Evolutionary conservation across 2,888 invertebrate genomes (phyloP).

Genomic region (Panzeria rudis): DNA sequence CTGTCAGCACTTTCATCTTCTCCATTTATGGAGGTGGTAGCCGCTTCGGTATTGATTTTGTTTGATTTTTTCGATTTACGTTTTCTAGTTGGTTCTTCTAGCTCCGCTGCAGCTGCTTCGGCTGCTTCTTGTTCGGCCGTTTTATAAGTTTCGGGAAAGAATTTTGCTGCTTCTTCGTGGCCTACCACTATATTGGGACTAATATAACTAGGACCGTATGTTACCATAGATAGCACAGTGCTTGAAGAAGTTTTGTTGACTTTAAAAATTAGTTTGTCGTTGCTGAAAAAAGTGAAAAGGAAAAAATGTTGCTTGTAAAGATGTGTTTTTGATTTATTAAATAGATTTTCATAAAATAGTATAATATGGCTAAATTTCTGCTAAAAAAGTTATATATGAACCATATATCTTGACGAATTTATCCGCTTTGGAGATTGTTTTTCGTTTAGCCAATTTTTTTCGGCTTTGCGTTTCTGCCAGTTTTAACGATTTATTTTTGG

Average conservation of each 20-base stretch:
- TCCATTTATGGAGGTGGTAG: constrained; percentile 46
- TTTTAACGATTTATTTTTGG: no score
- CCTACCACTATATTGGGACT: constrained; percentile 88
- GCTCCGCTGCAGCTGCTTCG: constrained; percentile 76
- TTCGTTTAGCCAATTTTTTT: no score
- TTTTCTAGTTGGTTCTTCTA: constrained; percentile 80
- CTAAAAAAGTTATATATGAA: no score
- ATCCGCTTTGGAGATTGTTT: no score
- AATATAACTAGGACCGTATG: constrained; percentile 88
- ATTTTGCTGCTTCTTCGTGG: constrained; percentile 86
- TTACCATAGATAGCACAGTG: constrained; percentile 86
- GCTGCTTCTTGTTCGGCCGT: constrained; percentile 82
- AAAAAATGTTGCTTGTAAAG: background rate
- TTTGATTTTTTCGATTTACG: constrained; percentile 48
- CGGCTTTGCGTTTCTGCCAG: no score
- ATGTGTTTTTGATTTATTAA: background rate
- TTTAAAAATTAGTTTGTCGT: constrained; percentile 89
- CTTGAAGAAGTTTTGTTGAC: constrained; percentile 87
- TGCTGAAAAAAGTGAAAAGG: constrained; percentile 82
- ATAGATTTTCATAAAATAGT: no score
- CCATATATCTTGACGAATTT: no score
- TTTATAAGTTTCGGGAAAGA: constrained; percentile 87
- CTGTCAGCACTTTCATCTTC: constrained; percentile 66
- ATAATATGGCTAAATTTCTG: no score
- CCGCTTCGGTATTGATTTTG: constrained; percentile 65